A percentile compares a stretch with the other conserved stretches of the same genome.
Evolutionary conservation across 2,113 vertebrate genomes (phyloP).

Genomic region (Morone chrysops): DNA sequence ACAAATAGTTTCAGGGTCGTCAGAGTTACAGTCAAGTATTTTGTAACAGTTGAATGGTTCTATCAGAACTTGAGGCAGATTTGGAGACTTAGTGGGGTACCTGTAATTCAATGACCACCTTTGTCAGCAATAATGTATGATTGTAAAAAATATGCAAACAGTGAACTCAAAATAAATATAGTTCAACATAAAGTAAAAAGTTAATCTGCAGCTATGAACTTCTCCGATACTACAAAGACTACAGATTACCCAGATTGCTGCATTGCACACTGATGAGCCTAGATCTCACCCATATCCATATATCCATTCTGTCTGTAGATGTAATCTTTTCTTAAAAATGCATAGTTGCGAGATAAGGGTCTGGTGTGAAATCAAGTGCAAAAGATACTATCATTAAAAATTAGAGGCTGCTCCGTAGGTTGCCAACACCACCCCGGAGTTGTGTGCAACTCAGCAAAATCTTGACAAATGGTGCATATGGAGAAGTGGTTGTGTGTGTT

Average conservation of each 20-base stretch:
- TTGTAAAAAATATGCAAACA: not conserved
- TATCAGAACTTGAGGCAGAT: not conserved
- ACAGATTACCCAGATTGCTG: constrained; percentile 19
- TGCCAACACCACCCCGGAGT: constrained; percentile 47
- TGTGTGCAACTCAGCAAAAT: constrained; percentile 72
- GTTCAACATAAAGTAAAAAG: not conserved
- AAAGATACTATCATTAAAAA: constrained; percentile 70
- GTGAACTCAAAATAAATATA: not conserved
- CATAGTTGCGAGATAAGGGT: constrained; percentile 55
- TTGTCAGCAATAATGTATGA: not conserved
- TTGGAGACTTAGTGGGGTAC: not conserved
- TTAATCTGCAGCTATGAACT: not conserved
- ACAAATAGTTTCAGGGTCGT: constrained; percentile 31
- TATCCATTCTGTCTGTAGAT: constrained; percentile 29
- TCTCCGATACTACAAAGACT: not conserved
- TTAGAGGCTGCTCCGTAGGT: constrained; percentile 41
- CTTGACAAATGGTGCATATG: constrained; percentile 67
- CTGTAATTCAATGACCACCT: not conserved
- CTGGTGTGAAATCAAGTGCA: constrained; percentile 49
- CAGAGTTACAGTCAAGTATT: constrained; percentile 23
- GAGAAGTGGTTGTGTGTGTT: constrained; percentile 51
- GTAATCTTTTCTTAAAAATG: constrained; percentile 55
- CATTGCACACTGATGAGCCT: constrained; percentile 23
- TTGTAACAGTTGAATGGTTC: constrained; percentile 4
- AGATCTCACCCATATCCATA: constrained; percentile 1